phyloP scores from a whole-genome alignment of 2,797 vertebrate species.

The Paedocypris micromegethes region DNA sequence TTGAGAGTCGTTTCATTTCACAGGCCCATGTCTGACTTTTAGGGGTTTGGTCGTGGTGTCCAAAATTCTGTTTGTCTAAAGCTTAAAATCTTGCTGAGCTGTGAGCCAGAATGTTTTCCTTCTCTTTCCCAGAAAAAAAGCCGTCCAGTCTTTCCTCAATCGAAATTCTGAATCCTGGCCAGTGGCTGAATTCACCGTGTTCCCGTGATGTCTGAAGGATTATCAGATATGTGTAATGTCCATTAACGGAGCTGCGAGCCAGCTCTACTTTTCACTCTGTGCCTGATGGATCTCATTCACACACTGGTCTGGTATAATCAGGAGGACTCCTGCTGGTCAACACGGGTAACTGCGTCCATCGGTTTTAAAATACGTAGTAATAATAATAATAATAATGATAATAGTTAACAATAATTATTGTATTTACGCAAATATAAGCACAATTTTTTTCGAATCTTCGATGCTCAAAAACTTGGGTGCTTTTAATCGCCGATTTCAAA shows the following conservation, averaged over 20 bases:
- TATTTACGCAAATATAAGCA: no score
- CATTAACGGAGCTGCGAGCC: slow-evolving; percentile 20
- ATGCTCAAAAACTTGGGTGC: no score
- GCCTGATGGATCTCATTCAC: slow-evolving; percentile 19
- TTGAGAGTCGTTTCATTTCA: slow-evolving; percentile 33
- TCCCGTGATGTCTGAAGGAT: slow-evolving; percentile 21
- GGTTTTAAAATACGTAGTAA: no score
- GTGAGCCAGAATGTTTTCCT: slow-evolving; percentile 21
- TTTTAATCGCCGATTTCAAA: no score
- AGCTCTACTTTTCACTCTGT: neutral
- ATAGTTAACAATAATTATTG: no score
- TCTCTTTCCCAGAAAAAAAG: slow-evolving; percentile 24
- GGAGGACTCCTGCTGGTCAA: slow-evolving; percentile 54
- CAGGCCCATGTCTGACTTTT: slow-evolving; percentile 17
- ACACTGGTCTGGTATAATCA: slow-evolving; percentile 36
- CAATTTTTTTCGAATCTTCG: no score
- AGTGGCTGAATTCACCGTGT: slow-evolving; percentile 13
- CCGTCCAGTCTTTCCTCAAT: slow-evolving; percentile 17
- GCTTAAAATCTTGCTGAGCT: slow-evolving; percentile 20
- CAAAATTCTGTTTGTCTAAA: slow-evolving; percentile 33
- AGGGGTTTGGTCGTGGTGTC: slow-evolving; percentile 14
- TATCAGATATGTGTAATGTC: slow-evolving; percentile 17
- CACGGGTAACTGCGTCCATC: slow-evolving; percentile 26
- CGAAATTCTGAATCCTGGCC: slow-evolving; percentile 29
- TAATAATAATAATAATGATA: no score